Evolutionary conservation across 1,140 invertebrate species (phyloP).

Genomic region (Drosophila rufa): DNA sequence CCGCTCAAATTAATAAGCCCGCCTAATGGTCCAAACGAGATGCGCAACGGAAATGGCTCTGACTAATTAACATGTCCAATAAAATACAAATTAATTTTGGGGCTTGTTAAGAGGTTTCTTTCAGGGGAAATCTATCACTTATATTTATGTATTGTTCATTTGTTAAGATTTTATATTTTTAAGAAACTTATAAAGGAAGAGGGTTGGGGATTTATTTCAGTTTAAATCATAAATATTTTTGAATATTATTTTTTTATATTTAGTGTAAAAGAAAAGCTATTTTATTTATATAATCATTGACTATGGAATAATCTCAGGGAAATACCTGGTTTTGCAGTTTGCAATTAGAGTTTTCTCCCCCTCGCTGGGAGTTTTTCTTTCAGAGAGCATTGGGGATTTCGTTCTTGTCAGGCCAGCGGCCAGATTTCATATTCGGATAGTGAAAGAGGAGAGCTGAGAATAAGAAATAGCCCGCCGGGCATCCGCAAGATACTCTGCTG

Average conservation of each 20-base stretch:
- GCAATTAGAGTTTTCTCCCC: conserved; percentile 24
- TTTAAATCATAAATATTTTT: too few relatives aligned
- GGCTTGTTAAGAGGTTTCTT: not conserved
- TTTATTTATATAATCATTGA: too few relatives aligned
- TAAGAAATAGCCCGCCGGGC: conserved; percentile 53
- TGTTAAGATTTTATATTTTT: not conserved
- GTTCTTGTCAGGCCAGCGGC: conserved; percentile 51
- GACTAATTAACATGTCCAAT: conserved; percentile 41
- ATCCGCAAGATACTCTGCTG: conserved; percentile 31
- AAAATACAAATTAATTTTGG: conserved; percentile 24
- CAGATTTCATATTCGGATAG: conserved; percentile 72
- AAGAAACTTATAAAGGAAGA: too few relatives aligned
- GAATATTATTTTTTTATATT: too few relatives aligned
- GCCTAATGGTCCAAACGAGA: conserved; percentile 28
- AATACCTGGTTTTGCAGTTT: conserved; percentile 29
- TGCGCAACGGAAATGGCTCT: conserved; percentile 8
- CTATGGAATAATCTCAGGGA: not conserved
- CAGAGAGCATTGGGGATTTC: conserved; percentile 5
- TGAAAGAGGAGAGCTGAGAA: conserved; percentile 52
- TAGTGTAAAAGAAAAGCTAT: too few relatives aligned
- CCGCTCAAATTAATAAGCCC: conserved; percentile 20
- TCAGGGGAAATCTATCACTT: not conserved
- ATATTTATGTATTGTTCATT: not conserved
- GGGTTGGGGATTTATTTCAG: too few relatives aligned
- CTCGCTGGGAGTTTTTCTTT: not conserved